Base-by-base conservation (phyloP, 2,113 vertebrate species). In the Pterocles orientalis region DNA sequence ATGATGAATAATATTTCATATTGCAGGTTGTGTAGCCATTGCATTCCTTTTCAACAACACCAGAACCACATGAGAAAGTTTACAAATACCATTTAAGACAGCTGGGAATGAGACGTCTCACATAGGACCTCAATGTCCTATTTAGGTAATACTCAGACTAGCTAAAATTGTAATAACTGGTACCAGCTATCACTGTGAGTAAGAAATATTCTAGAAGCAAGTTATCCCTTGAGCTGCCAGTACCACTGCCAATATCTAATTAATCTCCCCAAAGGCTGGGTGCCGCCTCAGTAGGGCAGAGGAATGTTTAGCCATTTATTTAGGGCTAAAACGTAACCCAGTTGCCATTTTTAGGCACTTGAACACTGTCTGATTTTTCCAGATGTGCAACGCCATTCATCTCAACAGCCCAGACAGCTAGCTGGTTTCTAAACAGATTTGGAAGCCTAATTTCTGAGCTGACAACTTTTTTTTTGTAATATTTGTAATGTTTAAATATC, bases 1-100 rank as follows among this genome's bases (percentile, higher is more conserved):
- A 71, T 21, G n/a, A 73, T 69, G 56, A 85, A 72, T 43, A 64
- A 57, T 43, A 83, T 80, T 94, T 80, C 60, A 58, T 88, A 39
- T 19, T 58, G 18, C 33, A 83, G 51, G 69, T 80, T 90, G 68
- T 45, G 34, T 33, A 93, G 51, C 24, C 60, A 56, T 20, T 90
- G 47, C 76, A 90, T 95, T 95, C 88, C 62, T 92, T 95, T 77
- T 51, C 47, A 91, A 17, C 9, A 82, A 21, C 64, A 73, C 62
- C 76, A 90, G 70, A 88, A 90, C 82, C 90, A 92, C 85, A 81
- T 17, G 18, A 92, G 75, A 91, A 93, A 56, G 43, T 47, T 19
- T 73, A 17, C 41, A 95, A 93, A 95, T 70, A 31, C 50, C 58
- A 70, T 88, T 86, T 78, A 58, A 86, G 90, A 80, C 23, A 90